Base-by-base conservation (phyloP, 2,888 invertebrate species). In the Axea sp. region DNA sequence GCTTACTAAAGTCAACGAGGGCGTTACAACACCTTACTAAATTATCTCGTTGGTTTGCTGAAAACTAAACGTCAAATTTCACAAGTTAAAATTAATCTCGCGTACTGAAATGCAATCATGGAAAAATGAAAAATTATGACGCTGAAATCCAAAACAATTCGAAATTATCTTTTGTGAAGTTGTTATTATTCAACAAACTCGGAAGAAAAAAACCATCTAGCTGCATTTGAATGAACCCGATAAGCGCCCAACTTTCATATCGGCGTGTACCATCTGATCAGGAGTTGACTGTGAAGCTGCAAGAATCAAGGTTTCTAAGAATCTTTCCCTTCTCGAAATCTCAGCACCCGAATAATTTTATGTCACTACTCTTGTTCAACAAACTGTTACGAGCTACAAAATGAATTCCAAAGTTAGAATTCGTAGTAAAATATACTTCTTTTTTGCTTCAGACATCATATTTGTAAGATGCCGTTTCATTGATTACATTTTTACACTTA, bases 1-100 rank as follows among this genome's bases (percentile, higher is more conserved):
- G 86, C 82, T 85, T 86, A 84, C 86, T 74, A 83, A 84, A 84
- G 82, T 82, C 81, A 78, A 80, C 71, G 31, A 53, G 43, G 67
- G 73, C 69, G 75, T 75, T 75, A 73, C 78, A 67, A 71, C 76
- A 77, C 77, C 76, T 76, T 69, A 77, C 78, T 65, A 73, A 77
- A 79, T 80, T 80, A 79, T 77, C 76, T 74, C 73, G 77, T 80
- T 81, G 77, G 76, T 76, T 74, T 68, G 49, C 55, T 51, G 35
- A 39, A 73, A 73, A 62, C 62, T 73, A 43, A 69, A 53, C 53
- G 37, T 51, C 41, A 49, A 57, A 49, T 39, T 57, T 47, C n/a
- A 8, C 28, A 2, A 47, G 19, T 22, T 30, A 7, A 19, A 47
- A 45, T 30, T 12, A 6, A 9, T 45, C 12, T n/a, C 15, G 14